A percentile compares a stretch with the other conserved stretches of the same genome.
These are phyloP conservation scores for Nasonovia ribisnigri DNA, from an alignment of 2,888 invertebrate genomes.

Conservation along the genomic window DNA sequence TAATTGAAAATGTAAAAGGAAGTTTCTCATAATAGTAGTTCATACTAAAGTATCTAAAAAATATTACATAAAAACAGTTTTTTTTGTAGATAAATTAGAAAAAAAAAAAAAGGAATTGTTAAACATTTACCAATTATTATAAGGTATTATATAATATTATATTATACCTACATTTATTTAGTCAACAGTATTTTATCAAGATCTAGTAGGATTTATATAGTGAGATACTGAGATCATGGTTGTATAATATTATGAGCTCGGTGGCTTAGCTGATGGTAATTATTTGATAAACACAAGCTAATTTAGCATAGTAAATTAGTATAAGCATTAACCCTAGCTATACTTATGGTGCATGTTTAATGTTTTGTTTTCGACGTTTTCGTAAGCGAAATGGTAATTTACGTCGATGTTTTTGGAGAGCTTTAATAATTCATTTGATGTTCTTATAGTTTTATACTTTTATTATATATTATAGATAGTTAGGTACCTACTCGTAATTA, in stretches of 20 bases:
- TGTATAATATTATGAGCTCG: neutral
- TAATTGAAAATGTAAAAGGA: no score
- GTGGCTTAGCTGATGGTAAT: neutral
- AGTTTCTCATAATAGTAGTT: no score
- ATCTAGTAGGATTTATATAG: neutral
- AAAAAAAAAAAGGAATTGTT: neutral
- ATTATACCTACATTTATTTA: neutral
- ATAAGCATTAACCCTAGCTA: neutral
- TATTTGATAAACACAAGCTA: constrained; percentile 4
- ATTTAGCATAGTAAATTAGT: constrained; percentile 14
- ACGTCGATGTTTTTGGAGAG: neutral
- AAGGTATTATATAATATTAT: neutral
- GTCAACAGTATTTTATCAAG: neutral
- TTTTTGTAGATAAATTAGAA: no score
- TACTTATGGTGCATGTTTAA: neutral
- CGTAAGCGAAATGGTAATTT: neutral
- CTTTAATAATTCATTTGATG: neutral
- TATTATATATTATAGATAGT: neutral
- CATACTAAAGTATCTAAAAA: no score
- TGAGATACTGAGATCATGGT: neutral
- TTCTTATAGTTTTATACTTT: neutral
- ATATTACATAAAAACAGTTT: no score
- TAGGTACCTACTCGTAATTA: neutral
- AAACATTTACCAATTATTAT: neutral
- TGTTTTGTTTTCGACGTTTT: neutral